A percentile compares a stretch with the other conserved stretches of the same genome.
phyloP scores from a whole-genome alignment of 1,140 invertebrate genomes.

The Neodiprion virginianus region DNA sequence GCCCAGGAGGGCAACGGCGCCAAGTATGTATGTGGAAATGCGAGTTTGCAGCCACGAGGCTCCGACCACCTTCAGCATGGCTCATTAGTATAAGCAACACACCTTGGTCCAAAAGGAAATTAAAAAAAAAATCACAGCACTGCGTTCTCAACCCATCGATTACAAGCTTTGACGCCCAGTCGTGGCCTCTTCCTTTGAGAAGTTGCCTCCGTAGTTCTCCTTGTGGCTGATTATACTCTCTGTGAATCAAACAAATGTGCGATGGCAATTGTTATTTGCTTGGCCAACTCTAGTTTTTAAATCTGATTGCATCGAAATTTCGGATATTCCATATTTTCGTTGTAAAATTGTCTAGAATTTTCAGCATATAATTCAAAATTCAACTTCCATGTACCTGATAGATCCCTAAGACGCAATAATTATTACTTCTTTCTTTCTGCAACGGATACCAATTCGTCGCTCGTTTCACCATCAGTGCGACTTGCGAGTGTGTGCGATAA shows the following conservation, averaged over 20 bases:
- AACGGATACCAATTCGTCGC: too few species aligned
- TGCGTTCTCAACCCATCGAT: constrained; percentile 61
- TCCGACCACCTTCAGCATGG: constrained; percentile 79
- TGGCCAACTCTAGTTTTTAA: background rate
- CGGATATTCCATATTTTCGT: too few species aligned
- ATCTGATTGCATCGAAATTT: too few species aligned
- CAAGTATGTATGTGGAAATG: constrained; percentile 73
- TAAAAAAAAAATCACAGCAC: constrained; percentile 39
- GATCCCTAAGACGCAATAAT: too few species aligned
- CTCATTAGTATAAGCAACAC: constrained; percentile 54
- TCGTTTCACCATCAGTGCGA: too few species aligned
- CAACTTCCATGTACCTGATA: too few species aligned
- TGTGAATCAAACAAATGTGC: background rate
- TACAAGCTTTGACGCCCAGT: constrained; percentile 44
- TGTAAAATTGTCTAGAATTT: too few species aligned
- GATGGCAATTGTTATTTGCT: background rate
- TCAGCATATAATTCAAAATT: too few species aligned
- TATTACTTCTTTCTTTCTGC: too few species aligned
- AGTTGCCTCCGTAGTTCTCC: constrained; percentile 23
- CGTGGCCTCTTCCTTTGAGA: constrained; percentile 32
- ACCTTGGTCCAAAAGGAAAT: constrained; percentile 41
- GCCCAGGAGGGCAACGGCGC: constrained; percentile 70
- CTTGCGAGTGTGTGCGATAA: too few species aligned
- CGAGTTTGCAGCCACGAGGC: constrained; percentile 80
- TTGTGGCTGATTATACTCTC: constrained; percentile 8